Base-by-base conservation (phyloP, 1,140 invertebrate genomes). In the Dendrolimus kikuchii region DNA sequence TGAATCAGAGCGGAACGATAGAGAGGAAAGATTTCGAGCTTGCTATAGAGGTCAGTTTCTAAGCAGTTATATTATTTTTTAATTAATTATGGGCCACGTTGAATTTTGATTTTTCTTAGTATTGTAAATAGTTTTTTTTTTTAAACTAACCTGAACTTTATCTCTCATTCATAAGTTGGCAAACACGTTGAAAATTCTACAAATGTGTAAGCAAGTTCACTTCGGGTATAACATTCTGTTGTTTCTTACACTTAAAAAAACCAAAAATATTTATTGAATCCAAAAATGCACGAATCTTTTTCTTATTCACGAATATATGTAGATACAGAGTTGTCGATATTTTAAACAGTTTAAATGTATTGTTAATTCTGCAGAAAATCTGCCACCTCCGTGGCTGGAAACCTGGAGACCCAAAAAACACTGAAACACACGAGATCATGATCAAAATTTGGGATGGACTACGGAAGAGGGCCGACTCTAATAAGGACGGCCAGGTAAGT, bases 371-470 rank as follows among this genome's bases (percentile, higher is more conserved):
- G n/a, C 50, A 88, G 95, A 93, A 93, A 92, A 92, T 95, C 51
- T 94, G 94, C 84, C 89, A 90, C 41, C 89, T 94, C 54, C 90
- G 94, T 62, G 93, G 93, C 44, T 96, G 94, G 94, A 86, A 89
- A 53, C 85, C 90, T 38, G 92, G 91, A 45, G 90, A 93, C 68
- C 86, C 91, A 3, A 94, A 94, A 80, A 90, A 93, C 71, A 88
- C 90, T 53, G 92, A 94, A 62, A 95, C 93, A 2, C 92, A 92
- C 70, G 90, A 93, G 50, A 92, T 92, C 57, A 91, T 96, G 89
- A 90, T 94, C 64, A 91, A 93, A 82, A 93, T 96, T 57, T 96
- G 95, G 95, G 94, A 95, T 55, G 94, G 94, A 2, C 88, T 96
- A n/a, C 89, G 92, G 73, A 90, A 92, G 81, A 90, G 92, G 60